Evolutionary conservation across 2,797 vertebrate genomes (phyloP), one percentile per base, ranked within the genome.

Genomic region (Enteromius argenteus): DNA sequence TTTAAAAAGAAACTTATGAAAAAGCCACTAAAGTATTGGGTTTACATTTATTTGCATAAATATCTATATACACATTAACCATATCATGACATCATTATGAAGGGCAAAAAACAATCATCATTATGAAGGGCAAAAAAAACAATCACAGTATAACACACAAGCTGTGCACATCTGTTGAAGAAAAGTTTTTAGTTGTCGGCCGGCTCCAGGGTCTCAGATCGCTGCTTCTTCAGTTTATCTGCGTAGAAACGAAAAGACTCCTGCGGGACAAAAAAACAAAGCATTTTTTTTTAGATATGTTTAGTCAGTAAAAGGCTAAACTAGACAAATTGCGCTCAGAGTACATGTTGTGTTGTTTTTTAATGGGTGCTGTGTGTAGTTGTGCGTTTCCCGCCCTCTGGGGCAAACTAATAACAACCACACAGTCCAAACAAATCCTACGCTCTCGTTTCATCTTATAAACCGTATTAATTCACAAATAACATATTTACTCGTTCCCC

Each of bases 221-320:
- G 3, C 67, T 51, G 90, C 44, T 92, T 87, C 87, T 30, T 96
- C 90, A 96, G 88, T 90, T 96, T 94, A 3, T 96, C 91, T 85
- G 90, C 86, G 32, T 98, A 98, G 92, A 97, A 98, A 83, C 77
- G 93, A 81, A 97, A 96, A 5, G 93, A 88, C 90, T 98, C 95
- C 98, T 99, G 92, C 35, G 90, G 89, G 84, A 72, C 10, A 71
- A 3, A 58, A 84, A 78, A 11, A 82, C 1, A 44, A 30, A 62
- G 4, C 37, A 64, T 64, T 42, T 76, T 77, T 23, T 4, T 2
- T 2, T 4, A 30, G 1, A 58, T 0, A 3, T 71, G 53, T 76
- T 27, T 39, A 46, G 9, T 46, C 27, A 1, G 79, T 44, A 42
- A 81, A 62, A 72, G 10, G 23, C 39, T 9, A n/a, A 46, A 58